These are phyloP conservation scores for Rotaria socialis DNA, from an alignment of 2,888 invertebrate genomes.

Conservation along the genomic window DNA sequence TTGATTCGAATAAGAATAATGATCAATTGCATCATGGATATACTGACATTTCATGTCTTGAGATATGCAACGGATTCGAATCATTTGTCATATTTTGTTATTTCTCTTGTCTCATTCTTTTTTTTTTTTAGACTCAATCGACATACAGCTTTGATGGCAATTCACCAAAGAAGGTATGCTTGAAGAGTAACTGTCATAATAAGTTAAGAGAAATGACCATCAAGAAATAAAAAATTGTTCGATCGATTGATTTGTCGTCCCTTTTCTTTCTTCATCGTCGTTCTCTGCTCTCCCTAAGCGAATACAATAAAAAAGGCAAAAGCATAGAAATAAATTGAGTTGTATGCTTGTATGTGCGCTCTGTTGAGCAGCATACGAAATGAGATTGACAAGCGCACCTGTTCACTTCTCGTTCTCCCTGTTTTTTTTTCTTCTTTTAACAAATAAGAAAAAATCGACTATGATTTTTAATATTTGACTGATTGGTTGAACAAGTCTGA, in stretches of 20 bases:
- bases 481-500: neutral
- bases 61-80: neutral
- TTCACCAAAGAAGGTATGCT: slow-evolving; percentile 23
- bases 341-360: slow-evolving; percentile 14
- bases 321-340: slow-evolving; percentile 14
- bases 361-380: slow-evolving; percentile 8
- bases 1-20: slow-evolving; percentile 8
- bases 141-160: slow-evolving; percentile 25
- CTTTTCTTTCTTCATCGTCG: neutral
- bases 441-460: neutral
- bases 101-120: neutral
- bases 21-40: neutral
- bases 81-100: slow-evolving; percentile 14
- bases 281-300: neutral
- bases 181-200: neutral
- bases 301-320: neutral
- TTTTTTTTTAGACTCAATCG: slow-evolving; percentile 33
- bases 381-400: slow-evolving; percentile 14
- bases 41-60: slow-evolving; percentile 14
- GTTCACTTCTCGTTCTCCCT: neutral
- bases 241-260: neutral
- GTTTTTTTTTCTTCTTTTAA: neutral
- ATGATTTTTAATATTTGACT: slow-evolving; percentile 14
- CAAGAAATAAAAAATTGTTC: neutral
- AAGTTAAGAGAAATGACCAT: slow-evolving; percentile 8